Percentiles rank a stretch among this genome's conserved stretches.
phyloP scores from a whole-genome alignment of 1,140 invertebrate genomes.

The Aphidius gifuensis region DNA sequence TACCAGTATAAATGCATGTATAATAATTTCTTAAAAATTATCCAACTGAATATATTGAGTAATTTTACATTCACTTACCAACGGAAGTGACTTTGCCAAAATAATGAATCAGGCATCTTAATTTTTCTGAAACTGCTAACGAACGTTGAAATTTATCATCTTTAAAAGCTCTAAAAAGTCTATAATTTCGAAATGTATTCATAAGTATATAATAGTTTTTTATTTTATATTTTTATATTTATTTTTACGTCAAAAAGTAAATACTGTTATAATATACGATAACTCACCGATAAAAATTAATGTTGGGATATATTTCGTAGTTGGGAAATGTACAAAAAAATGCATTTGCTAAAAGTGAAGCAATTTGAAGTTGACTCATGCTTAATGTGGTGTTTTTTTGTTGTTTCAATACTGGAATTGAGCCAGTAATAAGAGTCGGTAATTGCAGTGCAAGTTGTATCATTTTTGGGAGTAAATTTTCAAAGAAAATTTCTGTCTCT shows the following conservation, averaged over 20 bases:
- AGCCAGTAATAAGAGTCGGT: constrained; percentile 71
- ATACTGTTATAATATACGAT: too few species aligned
- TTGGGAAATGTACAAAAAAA: constrained; percentile 95
- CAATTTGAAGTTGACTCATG: constrained; percentile 81
- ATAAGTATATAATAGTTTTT: not conserved
- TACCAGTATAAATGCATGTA: constrained; percentile 60
- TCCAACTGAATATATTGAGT: too few species aligned
- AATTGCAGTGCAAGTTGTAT: constrained; percentile 73
- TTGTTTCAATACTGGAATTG: constrained; percentile 72
- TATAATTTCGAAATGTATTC: not conserved
- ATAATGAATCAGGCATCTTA: too few species aligned
- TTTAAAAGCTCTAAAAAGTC: not conserved
- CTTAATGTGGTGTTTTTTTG: constrained; percentile 61
- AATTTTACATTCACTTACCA: too few species aligned
- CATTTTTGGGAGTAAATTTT: constrained; percentile 73
- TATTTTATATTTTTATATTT: not conserved
- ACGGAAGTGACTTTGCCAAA: too few species aligned
- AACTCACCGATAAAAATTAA: constrained; percentile 81
- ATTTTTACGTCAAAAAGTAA: too few species aligned
- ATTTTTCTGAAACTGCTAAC: too few species aligned
- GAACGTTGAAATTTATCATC: too few species aligned
- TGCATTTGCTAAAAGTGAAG: constrained; percentile 87
- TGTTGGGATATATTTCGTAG: constrained; percentile 74
- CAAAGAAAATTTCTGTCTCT: constrained; percentile 74
- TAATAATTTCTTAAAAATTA: not conserved